Evolutionary conservation across 2,888 invertebrate species (phyloP), one percentile per base, ranked within the genome.

Genomic region (Nomada ruficornis): DNA sequence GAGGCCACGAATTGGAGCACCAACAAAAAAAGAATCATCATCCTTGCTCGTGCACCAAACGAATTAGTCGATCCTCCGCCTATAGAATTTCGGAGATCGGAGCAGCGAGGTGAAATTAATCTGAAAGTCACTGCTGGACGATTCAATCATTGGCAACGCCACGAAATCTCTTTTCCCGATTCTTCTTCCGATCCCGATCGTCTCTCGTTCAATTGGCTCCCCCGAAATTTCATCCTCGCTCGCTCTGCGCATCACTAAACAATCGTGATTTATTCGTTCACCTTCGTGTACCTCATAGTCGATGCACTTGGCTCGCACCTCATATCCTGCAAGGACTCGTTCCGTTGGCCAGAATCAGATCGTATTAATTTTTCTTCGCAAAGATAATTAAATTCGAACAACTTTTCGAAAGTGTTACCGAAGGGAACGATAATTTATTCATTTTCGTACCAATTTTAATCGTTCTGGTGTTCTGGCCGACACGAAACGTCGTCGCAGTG

Each of bases 291-390:
- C 74, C 83, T 86, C 86, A 89, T 86, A 87, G 85, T 83, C 78
- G 87, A 90, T 90, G 90, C 90, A 91, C 89, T 84, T 89, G 80
- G 84, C 85, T 90, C 86, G 90, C 90, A 91, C 89, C 81, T 86
- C 87, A 87, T 79, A 83, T 88, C 87, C 87, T 88, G 88, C 90
- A 90, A 90, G 73, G 86, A 89, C 80, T 77, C 89, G 80, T 72
- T 82, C 86, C 87, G 88, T 91, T 90, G 87, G 77, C 88, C 88
- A 89, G 89, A 88, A 87, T 18, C 54, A 42, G 20, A 44, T 47
- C 54, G 3, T 13, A 2, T 44, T 5, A 18, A 42, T 36, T 54
- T 11, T 65, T 44, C 5, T 20, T 42, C 23, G 44, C 23, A 7
- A 57, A 71, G 60, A 11, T 15, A 59, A 20, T 44, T 83, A 55